Evolutionary conservation across 2,797 vertebrate species (phyloP).

Genomic region (Carcharodon carcharias): DNA sequence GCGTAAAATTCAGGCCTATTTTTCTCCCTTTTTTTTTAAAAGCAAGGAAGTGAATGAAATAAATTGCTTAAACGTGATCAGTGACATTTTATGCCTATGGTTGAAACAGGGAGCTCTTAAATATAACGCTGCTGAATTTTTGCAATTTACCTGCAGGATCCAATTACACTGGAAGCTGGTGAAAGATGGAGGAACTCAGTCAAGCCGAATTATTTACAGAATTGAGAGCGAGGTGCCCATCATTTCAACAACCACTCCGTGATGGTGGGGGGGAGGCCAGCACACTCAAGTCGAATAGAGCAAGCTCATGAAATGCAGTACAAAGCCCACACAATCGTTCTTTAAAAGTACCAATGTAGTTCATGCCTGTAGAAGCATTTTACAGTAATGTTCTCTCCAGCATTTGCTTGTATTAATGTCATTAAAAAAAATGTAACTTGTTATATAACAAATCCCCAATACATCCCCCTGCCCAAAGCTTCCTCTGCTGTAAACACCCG

Average conservation of each 20-base stretch:
- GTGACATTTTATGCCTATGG: neutral
- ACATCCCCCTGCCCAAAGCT: neutral
- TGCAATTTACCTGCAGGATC: neutral
- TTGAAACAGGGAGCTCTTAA: neutral
- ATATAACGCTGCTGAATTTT: neutral
- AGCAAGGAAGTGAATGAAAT: neutral
- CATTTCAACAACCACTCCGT: neutral
- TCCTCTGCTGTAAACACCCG: neutral
- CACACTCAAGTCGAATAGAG: neutral
- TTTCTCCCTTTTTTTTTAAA: neutral
- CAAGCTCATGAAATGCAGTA: neutral
- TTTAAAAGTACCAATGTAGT: neutral
- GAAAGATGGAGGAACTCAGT: neutral
- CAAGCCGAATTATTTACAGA: neutral
- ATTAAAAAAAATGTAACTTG: neutral
- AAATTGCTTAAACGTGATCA: neutral
- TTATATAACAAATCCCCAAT: neutral
- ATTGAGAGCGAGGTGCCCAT: neutral
- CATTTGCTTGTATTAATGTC: neutral
- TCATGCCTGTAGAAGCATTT: neutral
- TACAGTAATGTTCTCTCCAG: too few species aligned
- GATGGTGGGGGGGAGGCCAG: neutral
- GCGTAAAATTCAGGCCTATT: too few species aligned
- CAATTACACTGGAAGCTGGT: neutral
- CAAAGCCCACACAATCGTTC: neutral